These are phyloP conservation scores for Calliphora vomitoria DNA, from an alignment of 2,888 invertebrate species.

Conservation along the genomic window DNA sequence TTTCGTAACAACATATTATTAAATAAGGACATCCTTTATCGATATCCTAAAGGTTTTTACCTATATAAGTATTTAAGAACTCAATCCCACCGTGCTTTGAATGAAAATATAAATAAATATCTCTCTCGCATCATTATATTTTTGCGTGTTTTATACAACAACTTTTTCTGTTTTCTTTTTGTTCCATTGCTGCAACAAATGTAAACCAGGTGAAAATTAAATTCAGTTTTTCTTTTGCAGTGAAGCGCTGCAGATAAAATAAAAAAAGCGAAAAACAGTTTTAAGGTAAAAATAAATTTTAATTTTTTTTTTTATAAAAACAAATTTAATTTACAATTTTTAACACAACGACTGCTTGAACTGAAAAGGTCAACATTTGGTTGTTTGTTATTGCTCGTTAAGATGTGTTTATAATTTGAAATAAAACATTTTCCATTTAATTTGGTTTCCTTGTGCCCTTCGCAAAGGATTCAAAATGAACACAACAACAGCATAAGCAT, in stretches of 20 bases:
- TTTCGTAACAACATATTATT: too few species aligned
- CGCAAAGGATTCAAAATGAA: conserved; percentile 12
- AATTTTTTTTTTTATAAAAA: background rate
- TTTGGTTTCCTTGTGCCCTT: conserved; percentile 21
- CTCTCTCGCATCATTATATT: conserved; percentile 68
- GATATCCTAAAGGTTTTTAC: too few species aligned
- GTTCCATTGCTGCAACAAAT: conserved; percentile 49
- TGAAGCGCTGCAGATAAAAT: conserved; percentile 58
- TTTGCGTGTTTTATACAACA: conserved; percentile 61
- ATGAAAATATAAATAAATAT: conserved; percentile 59
- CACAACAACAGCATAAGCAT: conserved; percentile 9
- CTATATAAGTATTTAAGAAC: too few species aligned
- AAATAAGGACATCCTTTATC: too few species aligned
- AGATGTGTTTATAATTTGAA: conserved; percentile 20
- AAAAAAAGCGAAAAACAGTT: conserved; percentile 8
- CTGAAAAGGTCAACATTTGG: conserved; percentile 42
- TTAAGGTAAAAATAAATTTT: conserved; percentile 27
- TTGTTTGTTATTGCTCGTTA: background rate
- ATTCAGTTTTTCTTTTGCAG: conserved; percentile 69
- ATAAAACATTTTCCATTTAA: conserved; percentile 34
- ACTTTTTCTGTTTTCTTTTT: conserved; percentile 42
- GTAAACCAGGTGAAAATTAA: conserved; percentile 66
- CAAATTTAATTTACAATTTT: conserved; percentile 35
- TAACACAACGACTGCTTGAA: background rate
- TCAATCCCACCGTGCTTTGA: conserved; percentile 29